Conservation (phyloP, 2,888 invertebrate species). For the Lochmaea crataegi region DNA sequence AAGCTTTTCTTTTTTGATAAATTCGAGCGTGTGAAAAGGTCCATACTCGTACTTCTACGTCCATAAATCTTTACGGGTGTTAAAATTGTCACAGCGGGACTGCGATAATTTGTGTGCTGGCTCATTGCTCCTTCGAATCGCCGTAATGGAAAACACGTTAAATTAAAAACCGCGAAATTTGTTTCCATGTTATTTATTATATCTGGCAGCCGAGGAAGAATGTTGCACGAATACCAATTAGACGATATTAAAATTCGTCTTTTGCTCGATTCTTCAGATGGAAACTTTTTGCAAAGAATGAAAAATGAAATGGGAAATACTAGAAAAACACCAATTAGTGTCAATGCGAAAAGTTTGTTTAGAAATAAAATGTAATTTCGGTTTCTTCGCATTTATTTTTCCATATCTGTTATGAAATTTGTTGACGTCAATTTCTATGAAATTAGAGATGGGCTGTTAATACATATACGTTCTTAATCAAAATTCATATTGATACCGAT, state of each 20-base stretch:
- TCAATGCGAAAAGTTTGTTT: neutral
- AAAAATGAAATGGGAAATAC: neutral
- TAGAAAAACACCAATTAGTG: neutral
- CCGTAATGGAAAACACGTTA: constrained; percentile 43
- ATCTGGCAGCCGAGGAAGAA: constrained; percentile 7
- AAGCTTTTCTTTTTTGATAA: constrained; percentile 21
- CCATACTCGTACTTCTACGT: constrained; percentile 19
- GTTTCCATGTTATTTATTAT: constrained; percentile 35
- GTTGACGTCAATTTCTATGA: too few relatives aligned
- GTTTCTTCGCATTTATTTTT: too few relatives aligned
- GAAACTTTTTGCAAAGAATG: neutral
- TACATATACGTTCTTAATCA: too few relatives aligned
- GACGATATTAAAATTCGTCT: constrained; percentile 22
- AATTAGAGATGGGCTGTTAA: too few relatives aligned
- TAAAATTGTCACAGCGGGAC: constrained; percentile 41
- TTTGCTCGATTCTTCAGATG: neutral
- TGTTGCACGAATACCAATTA: constrained; percentile 23
- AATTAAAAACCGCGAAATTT: constrained; percentile 43
- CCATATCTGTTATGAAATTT: too few relatives aligned
- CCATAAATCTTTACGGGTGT: constrained; percentile 38
- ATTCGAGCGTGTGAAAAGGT: constrained; percentile 39
- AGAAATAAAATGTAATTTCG: too few relatives aligned
- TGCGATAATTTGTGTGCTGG: constrained; percentile 41
- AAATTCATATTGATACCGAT: too few relatives aligned
- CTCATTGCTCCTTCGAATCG: constrained; percentile 39